Evolutionary conservation across 2,113 vertebrate genomes (phyloP).

Genomic region (Hippocampus zosterae): DNA sequence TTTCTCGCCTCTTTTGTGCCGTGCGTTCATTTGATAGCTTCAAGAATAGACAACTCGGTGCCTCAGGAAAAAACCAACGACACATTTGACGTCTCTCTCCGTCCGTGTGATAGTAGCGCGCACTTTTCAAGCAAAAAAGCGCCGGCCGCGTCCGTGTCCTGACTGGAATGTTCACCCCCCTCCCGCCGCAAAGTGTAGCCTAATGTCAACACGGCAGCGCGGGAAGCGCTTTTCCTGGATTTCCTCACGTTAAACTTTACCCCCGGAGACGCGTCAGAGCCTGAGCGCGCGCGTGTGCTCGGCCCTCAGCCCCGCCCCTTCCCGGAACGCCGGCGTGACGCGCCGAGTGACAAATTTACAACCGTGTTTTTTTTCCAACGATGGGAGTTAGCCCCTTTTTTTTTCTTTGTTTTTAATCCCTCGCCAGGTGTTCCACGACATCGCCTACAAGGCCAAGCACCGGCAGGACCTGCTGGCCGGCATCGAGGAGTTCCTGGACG

Average conservation of each 20-base stretch:
- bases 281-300: neutral
- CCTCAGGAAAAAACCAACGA: too few species aligned
- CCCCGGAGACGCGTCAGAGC: neutral
- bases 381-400: neutral
- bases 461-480: conserved; percentile 90
- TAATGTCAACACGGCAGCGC: conserved; percentile 22
- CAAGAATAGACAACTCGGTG: too few species aligned
- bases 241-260: conserved; percentile 55
- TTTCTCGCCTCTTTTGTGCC: too few species aligned
- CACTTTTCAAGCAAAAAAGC: too few species aligned
- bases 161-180: conserved; percentile 28
- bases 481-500: conserved; percentile 96
- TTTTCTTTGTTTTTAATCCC: neutral
- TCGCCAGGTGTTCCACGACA: conserved; percentile 92
- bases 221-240: conserved; percentile 52
- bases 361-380: neutral
- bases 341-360: neutral
- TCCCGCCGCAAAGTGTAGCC: neutral
- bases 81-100: too few species aligned
- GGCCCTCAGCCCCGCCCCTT: neutral
- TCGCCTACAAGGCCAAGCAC: conserved; percentile 96
- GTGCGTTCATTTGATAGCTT: too few species aligned
- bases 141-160: neutral
- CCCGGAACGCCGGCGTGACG: neutral
- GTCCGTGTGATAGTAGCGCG: too few species aligned